Evolutionary conservation across 2,888 invertebrate species (phyloP), one percentile per base, ranked within the genome.

Genomic region (Rhorus exstirpatorius): DNA sequence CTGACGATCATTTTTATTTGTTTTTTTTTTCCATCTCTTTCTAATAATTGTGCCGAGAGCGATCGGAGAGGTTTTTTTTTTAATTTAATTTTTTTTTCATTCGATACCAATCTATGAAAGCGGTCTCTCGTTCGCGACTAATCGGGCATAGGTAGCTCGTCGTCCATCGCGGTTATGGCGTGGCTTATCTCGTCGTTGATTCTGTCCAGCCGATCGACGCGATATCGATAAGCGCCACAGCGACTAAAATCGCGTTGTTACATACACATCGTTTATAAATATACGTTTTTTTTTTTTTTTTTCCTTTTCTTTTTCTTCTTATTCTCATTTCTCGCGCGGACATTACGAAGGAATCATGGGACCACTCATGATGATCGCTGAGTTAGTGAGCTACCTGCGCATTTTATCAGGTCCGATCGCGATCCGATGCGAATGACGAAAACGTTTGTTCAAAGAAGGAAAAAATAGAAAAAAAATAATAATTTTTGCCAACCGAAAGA

Each of bases 41-140:
- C 31, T 80, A 41, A 44, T 12, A 80, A 61, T 49, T 14, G 35
- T 55, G 67, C 19, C n/a, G n/a, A n/a, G n/a, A n/a, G n/a, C n/a
- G n/a, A n/a, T n/a, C n/a, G n/a, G n/a, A n/a, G 63, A 67, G 58
- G 38, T 19, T 44, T n/a, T 44, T 26, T n/a, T 17, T 26, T 31
- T 19, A 60, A 12, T 38, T 81, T 82, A 79, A 87, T 86, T 87
- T 85, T 46, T 60, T 46, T 31, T 14, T 65, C 12, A 83, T 86
- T 87, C 86, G 86, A 84, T 81, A 84, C 81, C 83, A 85, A 88
- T 88, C 87, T 87, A 51, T 58, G 58, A 67, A 83, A 68, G 65
- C 60, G 44, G 74, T 79, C 81, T 65, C 86, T 63, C 75, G 70
- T 51, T 71, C 81, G 81, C 24, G 51, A 19, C 63, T 71, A 53